Evolutionary conservation across 2,888 invertebrate species (phyloP).

Genomic region (Micoletzkya japonica): DNA sequence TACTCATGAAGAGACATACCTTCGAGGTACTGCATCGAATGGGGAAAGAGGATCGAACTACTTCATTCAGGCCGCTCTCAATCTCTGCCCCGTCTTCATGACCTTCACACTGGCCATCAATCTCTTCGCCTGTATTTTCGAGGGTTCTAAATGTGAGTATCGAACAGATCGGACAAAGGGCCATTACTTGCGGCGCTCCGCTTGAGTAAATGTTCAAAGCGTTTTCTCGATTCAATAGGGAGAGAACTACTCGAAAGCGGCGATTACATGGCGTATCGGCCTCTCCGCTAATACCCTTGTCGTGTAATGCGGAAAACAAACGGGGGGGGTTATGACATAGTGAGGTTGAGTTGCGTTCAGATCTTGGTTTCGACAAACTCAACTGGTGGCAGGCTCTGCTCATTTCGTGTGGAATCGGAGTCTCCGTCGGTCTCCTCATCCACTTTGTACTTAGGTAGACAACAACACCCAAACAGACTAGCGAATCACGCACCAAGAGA

Average conservation of each 20-base stretch:
- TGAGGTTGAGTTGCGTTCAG: too few species aligned
- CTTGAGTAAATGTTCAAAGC: too few species aligned
- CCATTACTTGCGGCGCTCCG: too few species aligned
- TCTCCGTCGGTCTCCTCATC: conserved; percentile 12
- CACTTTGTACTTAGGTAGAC: conserved; percentile 9
- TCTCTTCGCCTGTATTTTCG: conserved; percentile 87
- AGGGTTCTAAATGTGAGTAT: conserved; percentile 71
- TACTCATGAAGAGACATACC: conserved; percentile 69
- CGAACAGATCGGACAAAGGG: too few species aligned
- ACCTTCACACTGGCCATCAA: conserved; percentile 87
- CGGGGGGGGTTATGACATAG: too few species aligned
- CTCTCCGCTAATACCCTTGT: not conserved
- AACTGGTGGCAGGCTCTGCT: conserved; percentile 37
- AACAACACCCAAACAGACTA: not conserved
- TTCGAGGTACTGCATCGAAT: too few species aligned
- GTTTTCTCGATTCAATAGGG: too few species aligned
- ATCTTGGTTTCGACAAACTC: conserved; percentile 45
- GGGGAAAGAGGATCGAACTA: too few species aligned
- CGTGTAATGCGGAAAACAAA: not conserved
- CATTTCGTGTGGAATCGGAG: conserved; percentile 29
- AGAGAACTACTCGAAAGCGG: too few species aligned
- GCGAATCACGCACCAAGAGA: not conserved
- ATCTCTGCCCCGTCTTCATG: conserved; percentile 45
- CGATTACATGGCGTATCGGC: too few species aligned
- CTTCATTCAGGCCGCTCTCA: not conserved